A percentile compares a stretch with the other conserved stretches of the same genome.
These are phyloP conservation scores for Gryon sp. DNA, from an alignment of 1,140 invertebrate species.

Conservation along the genomic window DNA sequence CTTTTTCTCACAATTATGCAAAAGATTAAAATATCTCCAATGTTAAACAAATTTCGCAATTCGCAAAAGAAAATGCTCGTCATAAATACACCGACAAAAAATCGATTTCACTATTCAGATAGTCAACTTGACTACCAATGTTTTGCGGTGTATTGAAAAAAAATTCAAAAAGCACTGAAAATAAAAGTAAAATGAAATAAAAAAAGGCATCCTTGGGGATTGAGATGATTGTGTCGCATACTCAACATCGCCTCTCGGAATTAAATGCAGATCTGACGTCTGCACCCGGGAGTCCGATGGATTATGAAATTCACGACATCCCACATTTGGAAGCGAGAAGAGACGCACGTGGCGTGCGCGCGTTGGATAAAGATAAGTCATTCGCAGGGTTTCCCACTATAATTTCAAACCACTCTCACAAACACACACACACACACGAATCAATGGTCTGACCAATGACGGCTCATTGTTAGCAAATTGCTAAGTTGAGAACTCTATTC, in stretches of 20 bases:
- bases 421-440: constrained; percentile 22
- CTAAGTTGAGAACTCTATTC: constrained; percentile 47
- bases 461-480: constrained; percentile 51
- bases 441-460: constrained; percentile 52
- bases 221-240: no score
- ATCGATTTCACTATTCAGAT: no score
- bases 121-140: no score
- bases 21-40: no score
- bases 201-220: constrained; percentile 33
- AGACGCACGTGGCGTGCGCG: neutral
- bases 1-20: no score
- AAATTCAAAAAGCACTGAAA: no score
- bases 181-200: no score
- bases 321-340: constrained; percentile 1
- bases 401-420: constrained; percentile 15
- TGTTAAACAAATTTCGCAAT: no score
- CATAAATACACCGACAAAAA: no score
- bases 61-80: no score
- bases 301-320: constrained; percentile 45
- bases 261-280: constrained; percentile 41
- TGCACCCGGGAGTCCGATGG: neutral
- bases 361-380: neutral
- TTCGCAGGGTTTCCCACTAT: neutral
- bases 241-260: constrained; percentile 30
- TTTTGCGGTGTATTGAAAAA: no score